A percentile compares a stretch with the other conserved stretches of the same genome.
phyloP scores from a whole-genome alignment of 2,113 vertebrate genomes.

The Lepisosteus osseus region DNA sequence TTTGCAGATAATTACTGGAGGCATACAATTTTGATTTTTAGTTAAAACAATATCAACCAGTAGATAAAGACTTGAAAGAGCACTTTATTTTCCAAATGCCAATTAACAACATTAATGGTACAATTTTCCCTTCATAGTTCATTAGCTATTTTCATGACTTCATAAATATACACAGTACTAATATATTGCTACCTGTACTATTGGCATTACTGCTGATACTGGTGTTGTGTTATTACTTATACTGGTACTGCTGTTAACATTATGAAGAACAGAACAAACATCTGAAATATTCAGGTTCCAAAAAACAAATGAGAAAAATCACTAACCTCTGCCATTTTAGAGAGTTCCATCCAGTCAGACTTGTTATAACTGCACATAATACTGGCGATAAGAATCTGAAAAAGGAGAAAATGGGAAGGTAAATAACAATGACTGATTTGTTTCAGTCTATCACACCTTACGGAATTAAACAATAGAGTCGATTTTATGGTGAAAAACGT shows the following conservation, averaged over 20 bases:
- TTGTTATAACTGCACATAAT: conserved; percentile 87
- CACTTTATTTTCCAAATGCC: neutral
- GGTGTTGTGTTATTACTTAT: too few relatives aligned
- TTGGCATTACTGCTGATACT: too few relatives aligned
- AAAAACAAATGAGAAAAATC: neutral
- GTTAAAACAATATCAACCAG: neutral
- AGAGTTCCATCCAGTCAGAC: conserved; percentile 80
- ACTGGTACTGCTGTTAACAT: too few relatives aligned
- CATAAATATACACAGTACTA: too few relatives aligned
- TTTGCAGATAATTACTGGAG: too few relatives aligned
- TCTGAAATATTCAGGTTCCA: neutral
- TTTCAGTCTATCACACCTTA: conserved; percentile 17
- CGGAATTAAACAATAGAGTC: conserved; percentile 26
- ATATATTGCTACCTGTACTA: too few relatives aligned
- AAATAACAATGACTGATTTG: conserved; percentile 19
- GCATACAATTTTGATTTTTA: too few relatives aligned
- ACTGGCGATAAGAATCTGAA: conserved; percentile 83
- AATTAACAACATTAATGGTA: too few relatives aligned
- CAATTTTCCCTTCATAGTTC: too few relatives aligned
- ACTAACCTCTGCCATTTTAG: conserved; percentile 83
- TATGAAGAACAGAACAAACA: too few relatives aligned
- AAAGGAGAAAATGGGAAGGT: conserved; percentile 19
- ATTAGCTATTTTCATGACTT: too few relatives aligned
- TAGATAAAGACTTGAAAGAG: neutral
- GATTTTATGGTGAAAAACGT: conserved; percentile 23